A percentile compares a stretch with the other conserved stretches of the same genome.
Conservation (phyloP, 2,888 invertebrate species). For the Hermodice carunculata region DNA sequence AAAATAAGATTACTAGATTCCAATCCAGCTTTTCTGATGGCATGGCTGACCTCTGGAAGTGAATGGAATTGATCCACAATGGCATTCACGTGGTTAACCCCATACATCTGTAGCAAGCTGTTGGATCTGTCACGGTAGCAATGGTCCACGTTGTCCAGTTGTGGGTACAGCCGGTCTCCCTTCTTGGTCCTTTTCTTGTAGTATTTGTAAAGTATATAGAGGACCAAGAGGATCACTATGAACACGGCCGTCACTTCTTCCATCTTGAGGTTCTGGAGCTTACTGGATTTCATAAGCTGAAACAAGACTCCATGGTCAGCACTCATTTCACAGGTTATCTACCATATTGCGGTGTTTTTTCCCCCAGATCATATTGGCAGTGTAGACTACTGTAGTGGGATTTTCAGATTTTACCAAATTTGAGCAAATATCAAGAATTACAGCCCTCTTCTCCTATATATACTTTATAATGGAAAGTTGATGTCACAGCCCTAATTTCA, state of each 20-base stretch:
- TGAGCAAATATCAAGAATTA: no score
- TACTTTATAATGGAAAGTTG: no score
- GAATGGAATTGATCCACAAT: slow-evolving; percentile 58
- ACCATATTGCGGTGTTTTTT: no score
- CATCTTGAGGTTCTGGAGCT: slow-evolving; percentile 1
- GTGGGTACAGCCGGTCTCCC: not conserved
- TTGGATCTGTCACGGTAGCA: no score
- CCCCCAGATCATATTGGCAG: no score
- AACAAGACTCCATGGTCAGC: no score
- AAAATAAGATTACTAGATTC: slow-evolving; percentile 71
- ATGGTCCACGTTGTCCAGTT: not conserved
- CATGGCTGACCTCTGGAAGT: slow-evolving; percentile 67
- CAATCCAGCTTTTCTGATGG: slow-evolving; percentile 70
- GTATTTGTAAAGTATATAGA: slow-evolving; percentile 14
- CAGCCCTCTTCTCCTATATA: no score
- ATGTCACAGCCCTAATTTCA: no score
- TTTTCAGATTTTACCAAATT: no score
- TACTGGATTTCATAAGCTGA: no score
- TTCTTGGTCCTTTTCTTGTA: not conserved
- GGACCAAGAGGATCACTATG: not conserved
- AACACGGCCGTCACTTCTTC: slow-evolving; percentile 3
- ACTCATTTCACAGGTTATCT: no score
- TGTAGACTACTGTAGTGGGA: no score
- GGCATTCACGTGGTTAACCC: slow-evolving; percentile 37
- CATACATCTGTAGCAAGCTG: slow-evolving; percentile 24